Conservation (phyloP, 1,140 invertebrate genomes). For the Ganaspis sp. region DNA sequence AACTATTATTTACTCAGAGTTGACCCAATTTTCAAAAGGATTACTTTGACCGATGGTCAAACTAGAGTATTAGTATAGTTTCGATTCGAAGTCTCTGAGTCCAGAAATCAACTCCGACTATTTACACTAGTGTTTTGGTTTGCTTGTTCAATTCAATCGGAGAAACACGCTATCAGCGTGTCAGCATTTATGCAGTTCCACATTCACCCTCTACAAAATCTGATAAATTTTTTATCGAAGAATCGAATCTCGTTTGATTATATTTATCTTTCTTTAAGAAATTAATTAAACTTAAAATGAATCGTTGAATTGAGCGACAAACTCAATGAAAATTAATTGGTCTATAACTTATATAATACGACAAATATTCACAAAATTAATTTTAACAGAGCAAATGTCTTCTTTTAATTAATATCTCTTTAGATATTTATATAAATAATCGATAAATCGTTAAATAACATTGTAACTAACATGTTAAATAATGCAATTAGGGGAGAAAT, state of each 20-base stretch:
- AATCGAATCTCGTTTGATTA: neutral
- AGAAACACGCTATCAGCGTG: conserved; percentile 7
- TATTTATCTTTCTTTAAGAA: neutral
- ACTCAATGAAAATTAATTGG: too few relatives aligned
- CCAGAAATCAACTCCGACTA: neutral
- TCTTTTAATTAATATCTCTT: too few relatives aligned
- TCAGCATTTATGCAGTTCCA: neutral
- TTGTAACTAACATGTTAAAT: too few relatives aligned
- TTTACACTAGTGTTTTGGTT: conserved; percentile 25
- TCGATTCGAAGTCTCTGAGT: conserved; percentile 3
- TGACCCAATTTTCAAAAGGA: conserved; percentile 20
- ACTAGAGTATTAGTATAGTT: neutral
- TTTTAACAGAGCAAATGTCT: too few relatives aligned
- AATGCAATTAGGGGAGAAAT: too few relatives aligned
- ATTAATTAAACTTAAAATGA: too few relatives aligned
- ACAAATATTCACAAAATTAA: too few relatives aligned
- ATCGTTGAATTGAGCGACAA: too few relatives aligned
- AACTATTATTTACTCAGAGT: neutral
- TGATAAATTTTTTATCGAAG: neutral
- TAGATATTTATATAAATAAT: too few relatives aligned
- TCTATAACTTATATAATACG: too few relatives aligned
- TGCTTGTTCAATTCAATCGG: conserved; percentile 15
- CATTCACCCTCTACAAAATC: neutral
- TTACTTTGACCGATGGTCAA: conserved; percentile 15
- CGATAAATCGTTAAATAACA: too few relatives aligned